phyloP scores from a whole-genome alignment of 2,797 vertebrate genomes.

The Acrocephalus scirpaceus region DNA sequence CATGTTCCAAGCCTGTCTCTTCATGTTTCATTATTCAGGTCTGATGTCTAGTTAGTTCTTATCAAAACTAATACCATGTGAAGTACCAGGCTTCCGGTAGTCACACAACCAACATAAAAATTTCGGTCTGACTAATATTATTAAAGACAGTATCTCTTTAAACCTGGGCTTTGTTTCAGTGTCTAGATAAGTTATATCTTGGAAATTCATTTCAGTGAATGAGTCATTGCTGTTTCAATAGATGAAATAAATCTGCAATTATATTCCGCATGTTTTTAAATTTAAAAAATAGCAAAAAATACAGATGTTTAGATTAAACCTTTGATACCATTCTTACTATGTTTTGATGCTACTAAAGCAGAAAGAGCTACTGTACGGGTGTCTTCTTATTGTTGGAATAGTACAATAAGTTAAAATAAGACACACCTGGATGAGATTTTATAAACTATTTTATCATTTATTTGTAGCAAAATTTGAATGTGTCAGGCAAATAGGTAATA shows the following conservation, averaged over 20 bases:
- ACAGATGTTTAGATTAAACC: background rate
- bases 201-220: slow-evolving; percentile 15
- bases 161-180: slow-evolving; percentile 54
- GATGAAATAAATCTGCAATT: background rate
- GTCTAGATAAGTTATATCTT: slow-evolving; percentile 51
- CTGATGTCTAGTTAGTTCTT: slow-evolving; percentile 75
- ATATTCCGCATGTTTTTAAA: background rate
- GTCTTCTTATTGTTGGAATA: background rate
- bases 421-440: background rate
- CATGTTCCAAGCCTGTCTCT: slow-evolving; percentile 64
- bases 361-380: background rate
- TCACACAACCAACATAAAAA: slow-evolving; percentile 65
- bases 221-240: background rate
- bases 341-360: background rate
- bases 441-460: background rate
- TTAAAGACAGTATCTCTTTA: slow-evolving; percentile 64
- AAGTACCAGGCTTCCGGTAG: slow-evolving; percentile 73
- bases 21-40: slow-evolving; percentile 73
- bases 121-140: slow-evolving; percentile 64
- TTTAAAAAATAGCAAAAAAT: background rate
- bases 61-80: slow-evolving; percentile 78
- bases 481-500: background rate
- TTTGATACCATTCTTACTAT: background rate
- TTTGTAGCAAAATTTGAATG: background rate
- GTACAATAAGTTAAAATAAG: slow-evolving; percentile 2